Base-by-base conservation (phyloP, 1,140 invertebrate genomes). In the Heliconius eleuchia region DNA sequence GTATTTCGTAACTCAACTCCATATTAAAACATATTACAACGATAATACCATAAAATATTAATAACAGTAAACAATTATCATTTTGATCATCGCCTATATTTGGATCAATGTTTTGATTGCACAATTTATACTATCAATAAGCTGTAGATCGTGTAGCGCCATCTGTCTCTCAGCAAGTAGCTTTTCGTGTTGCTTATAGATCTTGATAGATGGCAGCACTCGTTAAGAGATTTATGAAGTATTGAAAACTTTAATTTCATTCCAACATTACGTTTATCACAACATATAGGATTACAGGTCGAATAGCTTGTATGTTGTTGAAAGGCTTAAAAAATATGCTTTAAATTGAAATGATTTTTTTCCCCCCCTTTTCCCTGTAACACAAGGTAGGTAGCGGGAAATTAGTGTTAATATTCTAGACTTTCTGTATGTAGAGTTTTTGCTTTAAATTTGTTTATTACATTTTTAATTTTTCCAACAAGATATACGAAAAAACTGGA, bases 121-220 rank as follows among this genome's bases (percentile, higher is more conserved):
- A 55, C 77, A 74, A 83, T 85, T 82, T 82, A 85, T 82, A 37
- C 27, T 13, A 18, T 30, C 60, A 66, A 30, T 66, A 66, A 66
- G 23, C 60, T 27, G 23, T 66, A 66, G 3, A 84, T 66, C 80
- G 87, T 86, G 83, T 84, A 87, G 71, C 89, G 89, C 91, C 91
- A 91, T 93, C 91, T 93, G 80, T 93, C 91, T 83, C 77, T 93
- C 90, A 86, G 46, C 89, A 81, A 76, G 34, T 71, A 50, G 85
- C 91, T 92, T 92, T 92, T 91, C 89, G 86, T 89, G 85, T 86
- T 84, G 81, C 82, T 87, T 87, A 90, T 82, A 77, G 55, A 70
- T 74, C 81, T 74, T 86, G 88, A 92, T 90, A 93, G 91, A 92
- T 92, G 91, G 89, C 91, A 89, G 87, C 87, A 88, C 86, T 77